Conservation (phyloP, 2,797 vertebrate genomes). For the Taeniopygia guttata region DNA sequence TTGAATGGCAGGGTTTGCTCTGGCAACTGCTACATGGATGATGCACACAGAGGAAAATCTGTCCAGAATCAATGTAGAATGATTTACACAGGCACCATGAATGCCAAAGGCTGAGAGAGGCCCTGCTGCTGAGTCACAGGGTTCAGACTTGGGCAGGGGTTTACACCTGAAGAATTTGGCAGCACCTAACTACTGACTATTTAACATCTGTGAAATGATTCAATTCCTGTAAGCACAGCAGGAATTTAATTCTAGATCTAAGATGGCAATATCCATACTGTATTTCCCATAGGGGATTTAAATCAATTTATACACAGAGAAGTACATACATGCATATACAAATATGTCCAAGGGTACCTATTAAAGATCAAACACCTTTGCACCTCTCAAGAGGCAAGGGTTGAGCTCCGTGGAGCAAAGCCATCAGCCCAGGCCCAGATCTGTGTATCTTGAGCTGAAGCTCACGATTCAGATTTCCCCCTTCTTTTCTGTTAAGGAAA, state of each 20-base stretch:
- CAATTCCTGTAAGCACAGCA: neutral
- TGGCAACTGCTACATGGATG: neutral
- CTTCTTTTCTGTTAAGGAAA: neutral
- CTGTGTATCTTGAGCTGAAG: neutral
- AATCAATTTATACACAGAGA: neutral
- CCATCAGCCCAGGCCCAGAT: neutral
- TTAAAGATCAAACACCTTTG: neutral
- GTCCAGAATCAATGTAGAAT: neutral
- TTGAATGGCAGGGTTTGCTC: neutral
- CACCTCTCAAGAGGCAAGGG: neutral
- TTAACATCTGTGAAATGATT: neutral
- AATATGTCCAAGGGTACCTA: neutral
- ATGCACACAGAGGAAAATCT: neutral
- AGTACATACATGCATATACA: neutral
- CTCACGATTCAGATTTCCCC: neutral
- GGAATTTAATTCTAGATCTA: neutral
- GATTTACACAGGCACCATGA: neutral
- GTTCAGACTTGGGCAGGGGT: neutral
- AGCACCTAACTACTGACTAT: neutral
- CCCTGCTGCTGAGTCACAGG: neutral
- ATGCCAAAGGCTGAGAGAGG: neutral
- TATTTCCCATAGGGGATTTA: neutral
- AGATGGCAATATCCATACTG: neutral
- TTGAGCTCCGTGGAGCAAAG: neutral
- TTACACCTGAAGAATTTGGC: neutral